Percentiles rank a stretch among this genome's conserved stretches.
phyloP scores from a whole-genome alignment of 2,888 invertebrate species.

The Beris chalybata region DNA sequence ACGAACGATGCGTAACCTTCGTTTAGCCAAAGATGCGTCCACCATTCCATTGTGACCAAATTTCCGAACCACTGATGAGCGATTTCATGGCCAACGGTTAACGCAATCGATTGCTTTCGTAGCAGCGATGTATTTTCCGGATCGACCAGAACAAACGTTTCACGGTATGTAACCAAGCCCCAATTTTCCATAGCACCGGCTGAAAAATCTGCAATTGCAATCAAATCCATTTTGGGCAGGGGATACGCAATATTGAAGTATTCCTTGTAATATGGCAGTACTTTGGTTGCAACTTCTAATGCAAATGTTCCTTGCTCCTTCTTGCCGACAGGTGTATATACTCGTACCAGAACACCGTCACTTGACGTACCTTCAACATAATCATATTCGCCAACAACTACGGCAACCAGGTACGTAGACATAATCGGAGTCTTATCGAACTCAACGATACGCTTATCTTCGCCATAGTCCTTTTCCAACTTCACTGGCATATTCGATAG shows the following conservation, averaged over 20 bases:
- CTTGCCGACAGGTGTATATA: slow-evolving; percentile 87
- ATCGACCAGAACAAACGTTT: slow-evolving; percentile 88
- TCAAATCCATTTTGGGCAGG: slow-evolving; percentile 93
- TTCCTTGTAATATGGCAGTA: slow-evolving; percentile 90
- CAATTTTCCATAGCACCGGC: slow-evolving; percentile 99
- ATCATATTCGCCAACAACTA: slow-evolving; percentile 94
- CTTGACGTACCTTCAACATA: slow-evolving; percentile 82
- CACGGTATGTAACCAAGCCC: slow-evolving; percentile 92
- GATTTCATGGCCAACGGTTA: slow-evolving; percentile 89
- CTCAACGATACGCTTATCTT: slow-evolving; percentile 61
- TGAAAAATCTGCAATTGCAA: slow-evolving; percentile 94
- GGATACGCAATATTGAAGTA: slow-evolving; percentile 96
- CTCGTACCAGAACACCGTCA: slow-evolving; percentile 80
- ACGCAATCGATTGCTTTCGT: slow-evolving; percentile 81
- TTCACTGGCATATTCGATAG: slow-evolving; percentile 89
- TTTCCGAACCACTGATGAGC: slow-evolving; percentile 91
- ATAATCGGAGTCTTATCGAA: slow-evolving; percentile 89
- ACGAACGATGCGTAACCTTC: slow-evolving; percentile 97
- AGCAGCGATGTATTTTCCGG: slow-evolving; percentile 85
- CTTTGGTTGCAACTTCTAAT: slow-evolving; percentile 87
- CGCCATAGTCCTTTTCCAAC: slow-evolving; percentile 56
- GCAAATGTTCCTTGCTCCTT: slow-evolving; percentile 91
- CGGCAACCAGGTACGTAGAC: slow-evolving; percentile 94
- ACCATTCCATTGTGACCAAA: slow-evolving; percentile 98
- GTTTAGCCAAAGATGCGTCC: slow-evolving; percentile 96